Evolutionary conservation across 2,888 invertebrate genomes (phyloP).

Genomic region (Meandrusa payeni): DNA sequence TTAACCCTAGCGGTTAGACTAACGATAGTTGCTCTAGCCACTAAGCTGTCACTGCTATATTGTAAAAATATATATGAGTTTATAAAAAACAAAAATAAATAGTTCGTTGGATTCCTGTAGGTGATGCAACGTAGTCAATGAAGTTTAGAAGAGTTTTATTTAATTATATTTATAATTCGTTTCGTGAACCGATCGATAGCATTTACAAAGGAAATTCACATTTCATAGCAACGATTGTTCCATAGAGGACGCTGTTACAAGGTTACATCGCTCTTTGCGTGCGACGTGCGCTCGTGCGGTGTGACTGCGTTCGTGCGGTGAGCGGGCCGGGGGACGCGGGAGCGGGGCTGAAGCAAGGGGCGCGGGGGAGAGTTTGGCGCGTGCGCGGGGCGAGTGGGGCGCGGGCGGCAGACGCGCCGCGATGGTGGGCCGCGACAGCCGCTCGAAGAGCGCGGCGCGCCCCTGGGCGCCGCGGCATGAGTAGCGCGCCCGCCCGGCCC

Average conservation of each 20-base stretch:
- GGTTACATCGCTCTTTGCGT: conserved; percentile 28
- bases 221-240: conserved; percentile 14
- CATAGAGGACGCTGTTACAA: conserved; percentile 10
- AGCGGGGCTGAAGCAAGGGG: conserved; percentile 40
- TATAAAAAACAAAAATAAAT: too few species aligned
- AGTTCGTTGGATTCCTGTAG: too few species aligned
- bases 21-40: too few species aligned
- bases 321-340: conserved; percentile 32
- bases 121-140: too few species aligned
- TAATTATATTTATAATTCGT: conserved; percentile 4
- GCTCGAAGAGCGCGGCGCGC: conserved; percentile 80
- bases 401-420: conserved; percentile 74
- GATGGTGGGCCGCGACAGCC: conserved; percentile 81
- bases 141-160: too few species aligned
- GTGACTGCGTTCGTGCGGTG: conserved; percentile 30
- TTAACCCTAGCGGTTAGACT: too few species aligned
- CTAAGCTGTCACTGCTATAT: too few species aligned
- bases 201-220: conserved; percentile 2
- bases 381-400: conserved; percentile 44
- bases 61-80: too few species aligned
- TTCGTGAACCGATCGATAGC: conserved; percentile 7
- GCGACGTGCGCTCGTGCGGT: conserved; percentile 34
- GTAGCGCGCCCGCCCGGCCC: conserved; percentile 77
- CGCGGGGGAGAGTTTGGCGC: conserved; percentile 48
- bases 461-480: conserved; percentile 80